Base-by-base conservation (phyloP, 2,797 vertebrate genomes). In the Rhinoraja longicauda region DNA sequence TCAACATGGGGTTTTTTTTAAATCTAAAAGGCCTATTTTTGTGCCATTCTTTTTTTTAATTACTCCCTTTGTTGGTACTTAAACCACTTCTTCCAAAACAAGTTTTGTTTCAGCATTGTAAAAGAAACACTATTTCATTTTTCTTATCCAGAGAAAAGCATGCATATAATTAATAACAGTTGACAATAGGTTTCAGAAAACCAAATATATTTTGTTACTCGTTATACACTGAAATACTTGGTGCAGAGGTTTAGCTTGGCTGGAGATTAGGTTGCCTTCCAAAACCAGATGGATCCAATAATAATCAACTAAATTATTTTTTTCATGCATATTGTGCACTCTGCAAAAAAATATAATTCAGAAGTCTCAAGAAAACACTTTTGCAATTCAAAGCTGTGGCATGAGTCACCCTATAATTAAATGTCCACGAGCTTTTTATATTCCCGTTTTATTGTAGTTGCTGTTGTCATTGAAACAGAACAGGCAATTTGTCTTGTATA, bases 351-450 rank as follows among this genome's bases (percentile, higher is more conserved):
- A 17, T 91, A 45, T 53, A 92, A 92, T 39, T 73, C 13, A 45
- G 75, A 29, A 75, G 70, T 75, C 19, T 73, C 67, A 75, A 84
- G 26, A 59, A 92, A 91, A 92, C 26, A 75, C 26, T 19, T 53
- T 26, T 75, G 70, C 67, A 92, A 73, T 92, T 75, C 70, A 88
- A 64, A 19, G 84, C 59, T 13, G 21, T 24, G 21, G n/a, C 6
- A 88, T 88, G 59, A 67, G 7, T 88, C 84, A 88, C 59, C 67
- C 70, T 92, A n/a, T 53, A 53, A 75, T 29, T 29, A 92, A 92
- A 45, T 36, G n/a, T 5, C 19, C 67, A 75, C 45, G 70, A 92
- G 4, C n/a, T 17, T 88, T 36, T 64, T 4, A 88, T 88, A 91
- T 29, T 91, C 39, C 12, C 15, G 19, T 26, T 45, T 39, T 72